phyloP scores from a whole-genome alignment of 2,797 vertebrate species.

The Mareca penelope region DNA sequence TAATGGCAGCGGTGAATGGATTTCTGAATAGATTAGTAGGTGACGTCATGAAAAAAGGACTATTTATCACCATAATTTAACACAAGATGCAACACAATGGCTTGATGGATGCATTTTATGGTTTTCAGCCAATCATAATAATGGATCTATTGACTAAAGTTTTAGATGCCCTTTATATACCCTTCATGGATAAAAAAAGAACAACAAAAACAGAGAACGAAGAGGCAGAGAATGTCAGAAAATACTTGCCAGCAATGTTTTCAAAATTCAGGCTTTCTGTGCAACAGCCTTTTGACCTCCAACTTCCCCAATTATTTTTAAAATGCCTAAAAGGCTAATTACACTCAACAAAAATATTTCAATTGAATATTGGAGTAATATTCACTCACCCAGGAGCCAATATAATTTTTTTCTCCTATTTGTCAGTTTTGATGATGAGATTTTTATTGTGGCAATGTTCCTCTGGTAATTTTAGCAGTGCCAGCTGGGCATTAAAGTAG shows the following conservation, averaged over 20 bases:
- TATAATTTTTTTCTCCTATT: not conserved
- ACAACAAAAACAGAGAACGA: slow-evolving; percentile 23
- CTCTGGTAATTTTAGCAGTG: accelerated
- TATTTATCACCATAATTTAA: slow-evolving; percentile 83
- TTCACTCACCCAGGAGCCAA: not conserved
- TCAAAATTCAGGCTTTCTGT: not conserved
- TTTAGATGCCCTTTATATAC: slow-evolving; percentile 79
- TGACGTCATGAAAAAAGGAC: slow-evolving; percentile 78
- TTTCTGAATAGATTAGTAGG: slow-evolving; percentile 81
- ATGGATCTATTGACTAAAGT: slow-evolving; percentile 82
- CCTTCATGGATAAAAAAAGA: slow-evolving; percentile 72
- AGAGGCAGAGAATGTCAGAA: slow-evolving; percentile 53
- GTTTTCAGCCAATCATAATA: slow-evolving; percentile 84
- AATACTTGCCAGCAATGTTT: slow-evolving; percentile 22
- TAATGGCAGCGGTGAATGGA: slow-evolving; percentile 73
- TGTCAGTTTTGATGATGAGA: not conserved
- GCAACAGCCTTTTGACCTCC: slow-evolving; percentile 5
- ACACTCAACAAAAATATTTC: slow-evolving; percentile 3
- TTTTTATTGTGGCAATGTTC: accelerated
- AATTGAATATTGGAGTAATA: not conserved
- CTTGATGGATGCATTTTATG: slow-evolving; percentile 83
- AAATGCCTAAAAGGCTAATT: slow-evolving; percentile 4
- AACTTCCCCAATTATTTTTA: not conserved
- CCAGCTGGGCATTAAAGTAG: not conserved
- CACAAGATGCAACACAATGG: slow-evolving; percentile 77